These are phyloP conservation scores for Lycophotia porphyrea DNA, from an alignment of 2,888 invertebrate genomes.

Conservation along the genomic window DNA sequence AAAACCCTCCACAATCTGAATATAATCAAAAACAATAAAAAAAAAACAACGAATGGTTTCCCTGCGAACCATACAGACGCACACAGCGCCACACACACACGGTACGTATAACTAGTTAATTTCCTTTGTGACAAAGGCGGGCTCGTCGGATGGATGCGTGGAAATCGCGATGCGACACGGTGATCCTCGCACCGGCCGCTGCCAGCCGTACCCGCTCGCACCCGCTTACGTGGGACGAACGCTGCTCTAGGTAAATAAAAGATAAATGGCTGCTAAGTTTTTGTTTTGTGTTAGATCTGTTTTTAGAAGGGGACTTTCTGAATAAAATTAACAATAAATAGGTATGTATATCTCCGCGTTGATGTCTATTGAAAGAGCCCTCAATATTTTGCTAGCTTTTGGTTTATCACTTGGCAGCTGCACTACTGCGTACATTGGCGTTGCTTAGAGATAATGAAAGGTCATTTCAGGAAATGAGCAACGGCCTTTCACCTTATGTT, in stretches of 20 bases:
- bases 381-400: background rate
- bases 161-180: constrained; percentile 90
- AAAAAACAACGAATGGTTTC: constrained; percentile 27
- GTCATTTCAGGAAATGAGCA: background rate
- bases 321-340: background rate
- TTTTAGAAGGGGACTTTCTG: constrained; percentile 22
- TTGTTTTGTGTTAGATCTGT: constrained; percentile 21
- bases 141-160: constrained; percentile 89
- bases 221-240: constrained; percentile 65
- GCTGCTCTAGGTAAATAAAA: constrained; percentile 59
- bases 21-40: background rate
- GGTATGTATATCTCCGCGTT: background rate
- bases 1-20: background rate
- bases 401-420: background rate
- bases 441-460: background rate
- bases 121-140: constrained; percentile 90
- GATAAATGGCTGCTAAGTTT: constrained; percentile 38
- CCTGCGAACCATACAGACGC: constrained; percentile 76
- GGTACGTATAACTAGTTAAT: constrained; percentile 88
- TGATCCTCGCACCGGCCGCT: constrained; percentile 82
- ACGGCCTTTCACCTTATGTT: background rate
- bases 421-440: background rate
- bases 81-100: constrained; percentile 71
- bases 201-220: constrained; percentile 62
- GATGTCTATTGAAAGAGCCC: background rate